phyloP scores from a whole-genome alignment of 2,113 vertebrate genomes.

The Anolis carolinensis region DNA sequence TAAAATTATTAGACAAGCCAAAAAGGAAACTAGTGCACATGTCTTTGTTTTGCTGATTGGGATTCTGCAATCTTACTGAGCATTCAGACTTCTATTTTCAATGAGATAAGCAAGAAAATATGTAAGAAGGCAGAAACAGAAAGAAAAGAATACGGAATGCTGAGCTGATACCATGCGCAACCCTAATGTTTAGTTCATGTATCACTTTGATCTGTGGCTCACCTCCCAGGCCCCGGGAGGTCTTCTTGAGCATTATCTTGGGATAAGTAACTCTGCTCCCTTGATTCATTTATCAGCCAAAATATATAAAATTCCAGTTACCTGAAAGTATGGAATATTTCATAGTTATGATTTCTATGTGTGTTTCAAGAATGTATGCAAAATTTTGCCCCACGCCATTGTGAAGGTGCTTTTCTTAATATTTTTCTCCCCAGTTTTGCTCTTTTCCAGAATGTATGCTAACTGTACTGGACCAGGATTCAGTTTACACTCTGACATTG shows the following conservation, averaged over 20 bases:
- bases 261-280: not conserved
- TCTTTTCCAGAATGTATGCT: slow-evolving; percentile 80
- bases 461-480: slow-evolving; percentile 92
- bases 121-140: not conserved
- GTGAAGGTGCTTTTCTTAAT: not conserved
- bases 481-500: slow-evolving; percentile 87
- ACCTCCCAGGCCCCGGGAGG: too few relatives aligned
- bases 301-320: too few relatives aligned
- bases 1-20: not conserved
- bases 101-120: not conserved
- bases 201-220: too few relatives aligned
- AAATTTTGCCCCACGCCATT: not conserved
- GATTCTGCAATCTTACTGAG: not conserved
- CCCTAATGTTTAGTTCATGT: too few relatives aligned
- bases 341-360: not conserved
- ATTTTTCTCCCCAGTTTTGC: rapidly evolving
- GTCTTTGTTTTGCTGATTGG: not conserved
- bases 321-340: not conserved
- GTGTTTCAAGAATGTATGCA: not conserved
- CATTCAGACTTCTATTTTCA: not conserved
- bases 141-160: not conserved
- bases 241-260: not conserved
- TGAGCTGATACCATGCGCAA: too few relatives aligned
- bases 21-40: not conserved
- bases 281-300: not conserved